A percentile compares a stretch with the other conserved stretches of the same genome.
These are phyloP conservation scores for Chromis chromis DNA, from an alignment of 2,797 vertebrate species.

Conservation along the genomic window DNA sequence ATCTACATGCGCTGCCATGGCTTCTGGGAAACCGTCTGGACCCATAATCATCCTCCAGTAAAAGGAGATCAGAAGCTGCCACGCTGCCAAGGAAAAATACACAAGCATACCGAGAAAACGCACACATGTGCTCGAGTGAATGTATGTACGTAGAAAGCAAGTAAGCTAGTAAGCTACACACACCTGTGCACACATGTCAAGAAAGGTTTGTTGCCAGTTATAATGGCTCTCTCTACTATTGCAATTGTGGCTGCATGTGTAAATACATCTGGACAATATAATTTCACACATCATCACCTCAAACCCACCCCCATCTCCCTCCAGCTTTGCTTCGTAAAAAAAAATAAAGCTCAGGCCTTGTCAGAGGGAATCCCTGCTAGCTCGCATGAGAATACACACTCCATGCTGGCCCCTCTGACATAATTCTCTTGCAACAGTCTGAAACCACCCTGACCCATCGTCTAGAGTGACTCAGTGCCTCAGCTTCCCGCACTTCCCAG, in stretches of 20 bases:
- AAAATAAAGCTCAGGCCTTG: constrained; percentile 78
- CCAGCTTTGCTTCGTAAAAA: constrained; percentile 39
- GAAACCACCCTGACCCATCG: constrained; percentile 75
- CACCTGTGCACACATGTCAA: constrained; percentile 40
- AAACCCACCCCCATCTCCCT: constrained; percentile 6
- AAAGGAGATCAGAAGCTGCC: constrained; percentile 53
- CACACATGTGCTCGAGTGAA: constrained; percentile 28
- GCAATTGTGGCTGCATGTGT: constrained; percentile 59
- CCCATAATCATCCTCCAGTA: constrained; percentile 69
- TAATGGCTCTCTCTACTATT: constrained; percentile 58
- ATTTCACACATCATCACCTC: constrained; percentile 76
- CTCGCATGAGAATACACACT: constrained; percentile 79
- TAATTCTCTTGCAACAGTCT: constrained; percentile 73
- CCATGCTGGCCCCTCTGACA: constrained; percentile 67
- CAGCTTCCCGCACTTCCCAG: constrained; percentile 79
- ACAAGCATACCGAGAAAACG: constrained; percentile 45
- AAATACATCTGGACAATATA: constrained; percentile 81
- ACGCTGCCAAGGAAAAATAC: constrained; percentile 56
- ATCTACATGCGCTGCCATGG: constrained; percentile 50
- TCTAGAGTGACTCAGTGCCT: constrained; percentile 80
- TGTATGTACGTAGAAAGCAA: constrained; percentile 1
- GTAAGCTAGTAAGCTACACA: constrained; percentile 20
- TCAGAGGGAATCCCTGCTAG: constrained; percentile 83
- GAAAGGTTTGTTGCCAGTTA: constrained; percentile 49
- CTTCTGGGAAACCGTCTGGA: constrained; percentile 82